These are phyloP conservation scores for Lissonota sp. DNA, from an alignment of 2,888 invertebrate genomes.

Conservation along the genomic window DNA sequence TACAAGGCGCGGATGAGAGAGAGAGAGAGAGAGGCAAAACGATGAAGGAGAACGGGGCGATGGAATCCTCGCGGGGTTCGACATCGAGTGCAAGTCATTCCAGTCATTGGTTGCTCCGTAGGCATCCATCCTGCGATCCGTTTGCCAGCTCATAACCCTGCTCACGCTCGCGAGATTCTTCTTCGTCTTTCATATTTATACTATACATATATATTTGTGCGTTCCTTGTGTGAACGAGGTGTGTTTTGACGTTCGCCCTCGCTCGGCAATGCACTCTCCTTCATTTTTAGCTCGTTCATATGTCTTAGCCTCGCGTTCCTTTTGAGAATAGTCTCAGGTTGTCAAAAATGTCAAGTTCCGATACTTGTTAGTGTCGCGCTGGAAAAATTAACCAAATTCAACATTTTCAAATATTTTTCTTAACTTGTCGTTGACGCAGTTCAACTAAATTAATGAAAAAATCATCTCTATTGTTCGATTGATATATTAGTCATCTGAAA, in stretches of 20 bases:
- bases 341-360: slow-evolving; percentile 10
- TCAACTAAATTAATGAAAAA: no score
- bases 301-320: slow-evolving; percentile 37
- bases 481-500: no score
- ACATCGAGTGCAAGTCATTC: slow-evolving; percentile 83
- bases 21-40: slow-evolving; percentile 63
- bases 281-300: slow-evolving; percentile 39
- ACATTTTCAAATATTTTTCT: no score
- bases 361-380: neutral
- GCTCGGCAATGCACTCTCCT: slow-evolving; percentile 72
- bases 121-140: slow-evolving; percentile 75
- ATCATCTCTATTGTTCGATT: no score
- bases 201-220: slow-evolving; percentile 45
- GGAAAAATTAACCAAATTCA: no score
- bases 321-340: neutral
- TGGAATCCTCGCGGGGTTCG: slow-evolving; percentile 77
- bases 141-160: slow-evolving; percentile 48
- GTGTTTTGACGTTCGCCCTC: slow-evolving; percentile 83
- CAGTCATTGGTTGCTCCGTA: slow-evolving; percentile 82
- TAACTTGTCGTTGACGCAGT: no score
- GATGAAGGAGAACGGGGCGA: slow-evolving; percentile 67
- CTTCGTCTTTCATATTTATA: slow-evolving; percentile 35
- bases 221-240: slow-evolving; percentile 76
- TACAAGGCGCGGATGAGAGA: slow-evolving; percentile 43
- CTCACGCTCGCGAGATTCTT: slow-evolving; percentile 38